Evolutionary conservation across 2,888 invertebrate species (phyloP), one percentile per base, ranked within the genome.

Genomic region (Petrolisthes cinctipes): DNA sequence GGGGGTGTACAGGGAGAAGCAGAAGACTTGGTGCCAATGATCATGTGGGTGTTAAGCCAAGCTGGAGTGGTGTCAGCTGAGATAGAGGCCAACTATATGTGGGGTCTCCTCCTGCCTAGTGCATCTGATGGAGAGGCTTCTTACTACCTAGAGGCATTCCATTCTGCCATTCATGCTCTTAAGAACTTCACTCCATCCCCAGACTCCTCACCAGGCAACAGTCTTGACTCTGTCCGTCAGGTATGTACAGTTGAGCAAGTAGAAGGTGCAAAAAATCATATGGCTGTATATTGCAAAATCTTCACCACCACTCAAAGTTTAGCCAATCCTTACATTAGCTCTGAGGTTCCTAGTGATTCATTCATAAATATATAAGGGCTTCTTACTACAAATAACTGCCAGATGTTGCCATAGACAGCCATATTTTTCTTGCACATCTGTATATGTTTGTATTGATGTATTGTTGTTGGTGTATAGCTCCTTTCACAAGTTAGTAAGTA

Each of bases 1-100:
- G 68, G 86, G 5, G 68, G 76, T 14, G 88, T 84, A 9, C 86
- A 85, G 5, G 89, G 87, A 17, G 96, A 97, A 7, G 97, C 97
- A 14, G 97, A 97, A 93, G 98, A 98, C 92, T 96, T 98, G 91
- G 94, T 99, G 86, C 98, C 98, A 0, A 95, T 98, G 86, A 95
- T 99, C 82, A 97, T 98, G 86, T 98, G 97, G 95, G 96, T 98
- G 11, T 94, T 99, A 91, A 97, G 98, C 0, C 96, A 97, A 90
- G 96, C 97, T 91, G 96, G 97, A 66, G 95, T 98, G 92, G 96
- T 98, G 7, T 96, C 97, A 57, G 98, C 97, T 0, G 98, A 99
- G 93, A 95, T 98, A 87, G 98, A 99, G 93, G 97, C 98, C 0
- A 98, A 98, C 92, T 97, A 98, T 92, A 99, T 99, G 97, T 98